Evolutionary conservation across 2,797 vertebrate species (phyloP), one percentile per base, ranked within the genome.

Genomic region (Sus cebifrons): DNA sequence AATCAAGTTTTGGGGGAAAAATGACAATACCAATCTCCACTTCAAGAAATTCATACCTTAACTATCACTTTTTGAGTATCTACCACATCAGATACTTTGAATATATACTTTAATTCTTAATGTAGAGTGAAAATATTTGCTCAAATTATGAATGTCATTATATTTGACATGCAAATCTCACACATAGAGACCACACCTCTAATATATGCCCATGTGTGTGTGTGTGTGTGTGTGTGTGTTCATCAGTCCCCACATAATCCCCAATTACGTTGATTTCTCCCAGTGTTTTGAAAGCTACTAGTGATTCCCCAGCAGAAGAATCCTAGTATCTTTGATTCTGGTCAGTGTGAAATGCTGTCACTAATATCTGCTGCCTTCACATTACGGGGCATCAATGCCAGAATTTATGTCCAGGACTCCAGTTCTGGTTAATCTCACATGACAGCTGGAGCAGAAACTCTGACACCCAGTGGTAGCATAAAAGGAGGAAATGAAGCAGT

Each of bases 71-170:
- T 84, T 3, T 73, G 18, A 91, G 8, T 4, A 73, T 10, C 2
- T 64, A 60, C 52, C 21, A 52, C 18, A 15, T 74, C 49, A 25
- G 18, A 14, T n/a, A 36, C 14, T 78, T 54, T 64, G 0, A 32
- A 83, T 36, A 29, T 36, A 65, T 74, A 23, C 15, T 23, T 11
- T 89, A 58, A n/a, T 25, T 79, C 3, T 15, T 14, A 73, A 6
- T n/a, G 10, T 29, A 49, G 36, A 6, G 11, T 71, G 60, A 12
- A 52, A 54, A 40, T 73, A 87, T 73, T 60, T 58, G 8, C 52
- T 78, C 36, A 58, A 54, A 91, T 65, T 77, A 87, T 36, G 36
- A 86, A 32, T 83, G 40, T 13, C 36, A 52, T 60, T 85, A 91
- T 25, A 67, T 60, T 83, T 87, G 23, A 17, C 32, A 88, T 18